Base-by-base conservation (phyloP, 2,888 invertebrate genomes). In the Lysandra coridon region DNA sequence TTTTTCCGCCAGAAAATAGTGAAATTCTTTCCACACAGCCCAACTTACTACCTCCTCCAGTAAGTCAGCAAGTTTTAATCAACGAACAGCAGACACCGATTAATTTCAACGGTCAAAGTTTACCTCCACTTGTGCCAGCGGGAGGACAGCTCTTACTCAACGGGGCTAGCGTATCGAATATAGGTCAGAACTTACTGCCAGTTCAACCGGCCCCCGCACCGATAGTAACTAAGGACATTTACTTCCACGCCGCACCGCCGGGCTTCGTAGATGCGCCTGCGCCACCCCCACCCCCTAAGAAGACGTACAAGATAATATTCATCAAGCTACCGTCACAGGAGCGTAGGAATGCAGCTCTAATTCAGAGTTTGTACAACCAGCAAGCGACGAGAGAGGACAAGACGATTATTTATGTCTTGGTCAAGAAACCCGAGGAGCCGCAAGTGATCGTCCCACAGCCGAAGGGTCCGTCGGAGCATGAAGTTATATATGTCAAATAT, bases 271-370 rank as follows among this genome's bases (percentile, higher is more conserved):
- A 95, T 83, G 88, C 90, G 81, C 95, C 95, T n/a, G 87, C 94
- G 0, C 89, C 95, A 78, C 89, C 90, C 1, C 91, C 95, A 14
- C 84, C 85, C 30, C 89, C 94, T 33, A 96, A 96, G 86, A 97
- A 96, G 84, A 96, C 96, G 84, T 96, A 97, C 92, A 97, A 97
- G 86, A 97, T 97, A 85, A 95, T 97, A 89, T 97, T 97, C 93
- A 97, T 97, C 88, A 97, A 97, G 90, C 96, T 96, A 23, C 97
- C 97, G 62, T 95, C 96, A 30, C 95, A 96, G 80, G 96, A 96
- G 80, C 95, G 95, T n/a, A 85, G 44, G 7, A 82, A 85, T 76
- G 80, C 80, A 4, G 84, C 80, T 0, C 82, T 83, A 62, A 78
- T 88, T 2, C 86, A 87, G 78, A 96, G 96, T 76, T 95, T 95